Percentiles rank a stretch among this genome's conserved stretches.
These are phyloP conservation scores for Platyura marginata DNA, from an alignment of 1,140 invertebrate species.

Conservation along the genomic window DNA sequence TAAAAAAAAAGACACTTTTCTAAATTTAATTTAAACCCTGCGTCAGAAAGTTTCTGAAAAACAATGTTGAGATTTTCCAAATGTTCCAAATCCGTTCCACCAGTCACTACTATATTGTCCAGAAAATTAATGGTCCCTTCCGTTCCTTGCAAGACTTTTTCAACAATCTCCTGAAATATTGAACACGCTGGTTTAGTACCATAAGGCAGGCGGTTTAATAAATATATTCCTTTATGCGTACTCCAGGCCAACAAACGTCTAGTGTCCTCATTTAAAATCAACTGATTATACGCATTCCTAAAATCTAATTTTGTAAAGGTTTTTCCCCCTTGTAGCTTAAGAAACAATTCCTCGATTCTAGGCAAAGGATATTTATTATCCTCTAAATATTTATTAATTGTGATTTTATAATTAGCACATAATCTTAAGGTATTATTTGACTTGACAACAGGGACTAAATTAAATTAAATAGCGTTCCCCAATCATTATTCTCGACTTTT, in stretches of 20 bases:
- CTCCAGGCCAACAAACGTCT: conserved; percentile 10
- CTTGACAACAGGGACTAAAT: too few species aligned
- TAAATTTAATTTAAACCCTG: conserved; percentile 10
- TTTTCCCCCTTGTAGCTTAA: too few species aligned
- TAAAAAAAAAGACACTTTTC: conserved; percentile 16
- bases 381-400: too few species aligned
- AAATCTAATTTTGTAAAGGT: too few species aligned
- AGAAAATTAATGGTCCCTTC: conserved; percentile 8
- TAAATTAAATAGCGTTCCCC: too few species aligned
- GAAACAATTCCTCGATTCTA: too few species aligned
- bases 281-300: too few species aligned
- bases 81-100: conserved; percentile 6
- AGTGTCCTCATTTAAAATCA: too few species aligned
- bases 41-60: conserved; percentile 6
- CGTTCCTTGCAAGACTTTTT: conserved; percentile 10
- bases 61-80: conserved; percentile 7
- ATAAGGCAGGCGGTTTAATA: conserved; percentile 11
- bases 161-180: conserved; percentile 17
- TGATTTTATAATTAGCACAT: too few species aligned
- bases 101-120: conserved; percentile 14
- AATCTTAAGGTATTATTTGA: too few species aligned
- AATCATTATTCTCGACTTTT: too few species aligned
- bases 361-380: too few species aligned
- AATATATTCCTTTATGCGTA: conserved; percentile 16
- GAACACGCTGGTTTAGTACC: conserved; percentile 14